phyloP scores from a whole-genome alignment of 2,888 invertebrate genomes.

The Hypena proboscidalis region DNA sequence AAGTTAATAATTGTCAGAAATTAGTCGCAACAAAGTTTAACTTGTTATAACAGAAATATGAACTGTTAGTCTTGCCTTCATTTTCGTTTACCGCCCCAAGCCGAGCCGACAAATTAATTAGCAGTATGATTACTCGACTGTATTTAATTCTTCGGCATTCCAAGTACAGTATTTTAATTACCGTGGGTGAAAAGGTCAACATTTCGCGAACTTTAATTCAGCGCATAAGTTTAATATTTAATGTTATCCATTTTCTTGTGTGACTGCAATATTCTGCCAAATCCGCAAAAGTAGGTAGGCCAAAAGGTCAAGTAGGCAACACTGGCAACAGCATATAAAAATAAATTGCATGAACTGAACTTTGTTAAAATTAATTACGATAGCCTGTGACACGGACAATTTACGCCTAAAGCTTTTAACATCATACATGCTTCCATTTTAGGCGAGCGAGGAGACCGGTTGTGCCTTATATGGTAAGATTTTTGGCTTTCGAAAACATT shows the following conservation, averaged over 20 bases:
- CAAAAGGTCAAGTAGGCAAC: conserved; percentile 39
- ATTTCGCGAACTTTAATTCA: conserved; percentile 1
- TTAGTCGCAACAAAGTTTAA: no score
- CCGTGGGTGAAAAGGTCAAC: background rate
- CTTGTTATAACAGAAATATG: no score
- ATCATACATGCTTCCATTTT: conserved; percentile 66
- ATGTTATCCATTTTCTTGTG: conserved; percentile 15
- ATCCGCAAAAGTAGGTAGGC: conserved; percentile 34
- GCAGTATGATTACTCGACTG: background rate
- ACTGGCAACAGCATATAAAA: conserved; percentile 42
- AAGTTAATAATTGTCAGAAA: no score
- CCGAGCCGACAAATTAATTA: background rate
- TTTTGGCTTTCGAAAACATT: conserved; percentile 80
- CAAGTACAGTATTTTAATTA: conserved; percentile 1
- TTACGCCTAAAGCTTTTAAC: conserved; percentile 69
- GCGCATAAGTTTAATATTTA: conserved; percentile 9
- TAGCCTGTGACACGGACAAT: conserved; percentile 64
- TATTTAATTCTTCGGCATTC: background rate
- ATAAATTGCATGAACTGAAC: conserved; percentile 54
- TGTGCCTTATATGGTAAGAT: conserved; percentile 63
- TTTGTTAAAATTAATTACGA: conserved; percentile 69
- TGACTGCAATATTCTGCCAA: conserved; percentile 8
- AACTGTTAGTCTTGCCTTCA: no score
- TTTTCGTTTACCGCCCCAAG: no score
- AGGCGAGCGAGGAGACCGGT: conserved; percentile 61